A percentile compares a stretch with the other conserved stretches of the same genome.
These are phyloP conservation scores for Peromyscus melanophrys DNA, from an alignment of 2,797 vertebrate genomes.

Conservation along the genomic window DNA sequence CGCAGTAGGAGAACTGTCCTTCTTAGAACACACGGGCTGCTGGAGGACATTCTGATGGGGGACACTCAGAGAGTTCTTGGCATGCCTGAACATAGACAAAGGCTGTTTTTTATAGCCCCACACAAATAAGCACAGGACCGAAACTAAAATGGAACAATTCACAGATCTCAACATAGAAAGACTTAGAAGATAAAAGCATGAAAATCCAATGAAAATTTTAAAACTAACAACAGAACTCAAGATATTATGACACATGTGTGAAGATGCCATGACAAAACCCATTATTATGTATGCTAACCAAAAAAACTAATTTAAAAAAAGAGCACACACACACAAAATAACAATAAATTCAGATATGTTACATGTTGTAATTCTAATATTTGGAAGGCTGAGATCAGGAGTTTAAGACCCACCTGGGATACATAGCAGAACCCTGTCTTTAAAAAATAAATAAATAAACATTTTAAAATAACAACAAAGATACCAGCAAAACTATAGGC, in stretches of 20 bases:
- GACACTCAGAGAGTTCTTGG: neutral
- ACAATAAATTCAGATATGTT: neutral
- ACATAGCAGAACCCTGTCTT: neutral
- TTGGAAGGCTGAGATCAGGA: neutral
- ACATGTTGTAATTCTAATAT: neutral
- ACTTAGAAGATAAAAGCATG: neutral
- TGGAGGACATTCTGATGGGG: neutral
- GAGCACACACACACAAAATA: neutral
- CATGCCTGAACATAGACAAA: neutral
- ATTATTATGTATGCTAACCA: neutral
- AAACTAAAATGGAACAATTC: slow-evolving; percentile 55
- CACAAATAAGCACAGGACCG: neutral
- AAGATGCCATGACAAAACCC: neutral
- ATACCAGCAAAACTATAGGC: neutral
- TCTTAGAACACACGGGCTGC: neutral
- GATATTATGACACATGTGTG: neutral
- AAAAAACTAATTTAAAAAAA: neutral
- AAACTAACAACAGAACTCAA: neutral
- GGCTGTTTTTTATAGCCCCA: neutral
- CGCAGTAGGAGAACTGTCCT: neutral
- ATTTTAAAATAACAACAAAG: neutral
- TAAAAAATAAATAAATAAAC: neutral
- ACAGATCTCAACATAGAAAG: neutral
- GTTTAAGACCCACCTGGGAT: neutral
- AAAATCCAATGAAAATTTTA: neutral